These are phyloP conservation scores for Sebastes steindachneri DNA, from an alignment of 2,797 vertebrate genomes.

Conservation along the genomic window DNA sequence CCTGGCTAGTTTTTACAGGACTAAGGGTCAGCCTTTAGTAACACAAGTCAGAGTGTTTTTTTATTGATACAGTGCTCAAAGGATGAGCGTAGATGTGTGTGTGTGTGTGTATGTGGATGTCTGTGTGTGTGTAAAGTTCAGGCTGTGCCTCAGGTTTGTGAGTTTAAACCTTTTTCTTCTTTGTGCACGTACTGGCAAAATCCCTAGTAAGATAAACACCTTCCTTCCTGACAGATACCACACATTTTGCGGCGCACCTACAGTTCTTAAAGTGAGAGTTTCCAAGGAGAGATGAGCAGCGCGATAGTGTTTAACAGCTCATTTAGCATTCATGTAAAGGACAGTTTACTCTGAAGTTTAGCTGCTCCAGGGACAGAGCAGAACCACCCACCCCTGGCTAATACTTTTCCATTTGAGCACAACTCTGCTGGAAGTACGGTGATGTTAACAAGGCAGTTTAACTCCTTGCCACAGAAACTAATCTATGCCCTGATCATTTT, in stretches of 20 bases:
- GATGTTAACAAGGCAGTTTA: conserved; percentile 27
- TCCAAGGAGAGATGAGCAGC: conserved; percentile 42
- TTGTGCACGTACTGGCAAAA: conserved; percentile 36
- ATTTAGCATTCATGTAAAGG: conserved; percentile 62
- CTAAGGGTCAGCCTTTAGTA: conserved; percentile 54
- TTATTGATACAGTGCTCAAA: conserved; percentile 49
- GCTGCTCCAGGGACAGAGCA: conserved; percentile 16
- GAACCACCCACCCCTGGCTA: conserved; percentile 11
- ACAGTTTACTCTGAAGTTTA: conserved; percentile 33
- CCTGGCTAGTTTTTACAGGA: conserved; percentile 65
- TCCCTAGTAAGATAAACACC: conserved; percentile 60
- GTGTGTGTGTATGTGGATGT: background rate
- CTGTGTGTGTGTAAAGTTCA: conserved; percentile 25
- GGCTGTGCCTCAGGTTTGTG: conserved; percentile 23
- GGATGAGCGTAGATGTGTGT: conserved; percentile 16
- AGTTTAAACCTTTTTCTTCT: conserved; percentile 34
- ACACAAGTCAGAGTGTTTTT: conserved; percentile 45
- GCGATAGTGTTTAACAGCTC: conserved; percentile 65
- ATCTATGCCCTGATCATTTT: conserved; percentile 16
- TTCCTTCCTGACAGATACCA: conserved; percentile 47
- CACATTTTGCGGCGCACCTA: conserved; percentile 37
- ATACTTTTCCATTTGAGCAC: conserved; percentile 8
- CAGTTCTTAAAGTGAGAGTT: conserved; percentile 23
- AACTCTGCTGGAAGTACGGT: conserved; percentile 10
- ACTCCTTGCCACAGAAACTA: conserved; percentile 21